Percentiles rank a stretch among this genome's conserved stretches.
These are phyloP conservation scores for Rhea pennata DNA, from an alignment of 2,113 vertebrate species.

Conservation along the genomic window DNA sequence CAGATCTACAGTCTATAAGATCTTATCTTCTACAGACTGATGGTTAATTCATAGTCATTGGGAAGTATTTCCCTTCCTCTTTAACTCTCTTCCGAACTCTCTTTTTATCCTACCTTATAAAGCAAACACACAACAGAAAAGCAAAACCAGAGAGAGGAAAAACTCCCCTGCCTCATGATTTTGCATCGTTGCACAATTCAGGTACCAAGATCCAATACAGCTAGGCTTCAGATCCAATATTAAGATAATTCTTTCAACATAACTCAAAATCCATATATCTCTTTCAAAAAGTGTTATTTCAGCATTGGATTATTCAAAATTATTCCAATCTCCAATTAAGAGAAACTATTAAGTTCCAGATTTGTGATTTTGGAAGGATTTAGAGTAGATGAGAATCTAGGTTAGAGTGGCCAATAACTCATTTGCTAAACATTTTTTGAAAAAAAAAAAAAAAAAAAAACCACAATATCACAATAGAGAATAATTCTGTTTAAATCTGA, in stretches of 20 bases:
- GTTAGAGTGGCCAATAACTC: neutral
- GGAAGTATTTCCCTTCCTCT: constrained; percentile 5
- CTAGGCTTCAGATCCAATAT: neutral
- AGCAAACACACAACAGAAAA: neutral
- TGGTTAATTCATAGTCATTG: neutral
- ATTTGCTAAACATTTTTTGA: neutral
- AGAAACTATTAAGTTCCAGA: neutral
- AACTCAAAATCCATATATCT: neutral
- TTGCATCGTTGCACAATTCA: neutral
- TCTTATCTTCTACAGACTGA: neutral
- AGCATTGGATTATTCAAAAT: neutral
- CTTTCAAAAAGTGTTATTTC: neutral
- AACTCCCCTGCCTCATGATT: neutral
- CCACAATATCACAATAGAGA: rapidly evolving
- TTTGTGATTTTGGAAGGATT: neutral
- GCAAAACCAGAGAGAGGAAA: neutral
- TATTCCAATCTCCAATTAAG: neutral
- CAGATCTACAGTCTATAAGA: constrained; percentile 7
- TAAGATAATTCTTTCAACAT: neutral
- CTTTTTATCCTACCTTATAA: neutral
- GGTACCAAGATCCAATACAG: neutral
- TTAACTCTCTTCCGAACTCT: neutral
- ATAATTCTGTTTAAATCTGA: neutral
- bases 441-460: neutral
- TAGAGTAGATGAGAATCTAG: neutral